Evolutionary conservation across 2,113 vertebrate genomes (phyloP).

Genomic region (Silurus meridionalis): DNA sequence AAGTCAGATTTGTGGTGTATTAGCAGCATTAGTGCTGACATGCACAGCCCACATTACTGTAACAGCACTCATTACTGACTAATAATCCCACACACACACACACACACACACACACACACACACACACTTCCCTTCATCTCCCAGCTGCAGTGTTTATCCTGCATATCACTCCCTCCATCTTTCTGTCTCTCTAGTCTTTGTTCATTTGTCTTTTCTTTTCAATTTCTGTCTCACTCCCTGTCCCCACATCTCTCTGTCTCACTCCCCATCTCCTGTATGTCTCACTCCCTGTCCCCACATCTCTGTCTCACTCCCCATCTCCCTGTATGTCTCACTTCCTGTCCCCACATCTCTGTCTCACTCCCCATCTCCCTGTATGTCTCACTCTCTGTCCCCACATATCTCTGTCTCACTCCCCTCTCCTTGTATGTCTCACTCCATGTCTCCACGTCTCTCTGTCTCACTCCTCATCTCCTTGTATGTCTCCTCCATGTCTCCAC

Average conservation of each 20-base stretch:
- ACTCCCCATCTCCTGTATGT: background rate
- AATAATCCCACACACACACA: constrained; percentile 37
- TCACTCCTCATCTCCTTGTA: background rate
- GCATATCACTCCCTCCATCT: background rate
- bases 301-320: background rate
- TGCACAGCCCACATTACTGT: constrained; percentile 36
- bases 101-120: constrained; percentile 16
- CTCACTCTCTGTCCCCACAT: background rate
- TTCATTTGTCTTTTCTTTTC: background rate
- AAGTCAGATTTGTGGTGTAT: constrained; percentile 15
- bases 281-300: background rate
- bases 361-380: no score
- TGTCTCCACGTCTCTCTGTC: background rate
- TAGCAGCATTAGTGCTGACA: constrained; percentile 11
- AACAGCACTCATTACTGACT: constrained; percentile 44
- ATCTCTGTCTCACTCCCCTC: background rate
- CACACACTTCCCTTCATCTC: background rate
- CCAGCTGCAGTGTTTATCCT: constrained; percentile 29
- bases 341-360: background rate
- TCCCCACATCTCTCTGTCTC: background rate
- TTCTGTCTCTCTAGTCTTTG: constrained; percentile 53
- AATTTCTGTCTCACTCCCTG: background rate
- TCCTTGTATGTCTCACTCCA: no score
- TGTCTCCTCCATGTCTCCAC: background rate
- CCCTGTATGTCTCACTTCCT: background rate